Evolutionary conservation across 2,888 invertebrate species (phyloP).

Genomic region (Drosophila ochracea): DNA sequence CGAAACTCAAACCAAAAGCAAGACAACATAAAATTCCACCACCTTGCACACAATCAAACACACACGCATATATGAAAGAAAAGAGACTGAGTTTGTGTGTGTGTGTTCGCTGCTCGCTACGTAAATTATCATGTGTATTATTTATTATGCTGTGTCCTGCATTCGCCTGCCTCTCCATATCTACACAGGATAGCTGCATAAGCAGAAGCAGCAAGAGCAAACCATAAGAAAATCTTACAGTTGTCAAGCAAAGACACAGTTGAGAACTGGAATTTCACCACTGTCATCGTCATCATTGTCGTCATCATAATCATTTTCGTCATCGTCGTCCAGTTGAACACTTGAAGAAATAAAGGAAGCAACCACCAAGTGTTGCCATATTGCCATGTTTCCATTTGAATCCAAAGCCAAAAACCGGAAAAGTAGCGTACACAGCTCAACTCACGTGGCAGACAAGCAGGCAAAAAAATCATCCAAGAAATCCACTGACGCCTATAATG

Average conservation of each 20-base stretch:
- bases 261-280: not conserved
- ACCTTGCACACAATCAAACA: not conserved
- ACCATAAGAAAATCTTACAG: not conserved
- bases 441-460: not conserved
- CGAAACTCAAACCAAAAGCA: slow-evolving; percentile 20
- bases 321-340: not conserved
- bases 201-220: not conserved
- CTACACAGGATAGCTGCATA: not conserved
- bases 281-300: not conserved
- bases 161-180: not conserved
- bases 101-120: slow-evolving; percentile 29
- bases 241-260: not conserved
- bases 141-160: slow-evolving; percentile 4
- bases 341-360: not conserved
- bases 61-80: not conserved
- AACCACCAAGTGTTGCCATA: slow-evolving; percentile 2
- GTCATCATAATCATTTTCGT: not conserved
- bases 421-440: not conserved
- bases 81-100: not conserved
- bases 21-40: slow-evolving; percentile 20
- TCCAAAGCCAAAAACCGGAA: not conserved
- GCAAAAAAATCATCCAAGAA: not conserved
- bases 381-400: not conserved
- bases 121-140: slow-evolving; percentile 61
- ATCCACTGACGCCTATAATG: not conserved